Evolutionary conservation across 1,140 invertebrate species (phyloP), one percentile per base, ranked within the genome.

Genomic region (Polypedilum pembai): DNA sequence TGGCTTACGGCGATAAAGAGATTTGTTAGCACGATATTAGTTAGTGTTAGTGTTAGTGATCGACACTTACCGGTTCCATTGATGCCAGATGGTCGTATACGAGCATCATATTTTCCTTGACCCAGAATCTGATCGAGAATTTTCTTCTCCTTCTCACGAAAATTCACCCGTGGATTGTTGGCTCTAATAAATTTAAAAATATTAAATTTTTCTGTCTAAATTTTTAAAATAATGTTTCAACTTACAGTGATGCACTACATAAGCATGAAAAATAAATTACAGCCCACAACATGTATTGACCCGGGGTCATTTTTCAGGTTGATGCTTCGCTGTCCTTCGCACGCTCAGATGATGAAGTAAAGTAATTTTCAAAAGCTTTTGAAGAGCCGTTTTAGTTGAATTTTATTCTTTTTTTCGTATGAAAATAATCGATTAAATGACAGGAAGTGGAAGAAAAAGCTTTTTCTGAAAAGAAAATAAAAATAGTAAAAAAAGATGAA

Each of bases 91-190:
- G 94, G 94, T 81, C 94, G 85, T 81, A 97, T 97, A 78, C 94
- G 86, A 76, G 93, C 93, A 85, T 97, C 94, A 87, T 96, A 96
- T 77, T 91, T 88, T 77, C 92, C 91, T 75, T 91, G 90, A 76
- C 94, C 93, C 78, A 97, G 87, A 82, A 96, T 96, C 84, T 92
- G 89, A 85, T 97, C 94, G 83, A 97, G 85, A 78, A 96, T 93
- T 84, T 94, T 90, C 83, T 96, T 96, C 85, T 96, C 94, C 84
- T 93, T 95, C 86, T 94, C 92, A 77, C 94, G 88, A 84, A 92
- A 95, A 86, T 94, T 95, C 81, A 91, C 88, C 83, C 91, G 91
- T 78, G 84, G 85, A 82, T 85, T 85, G 80, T 86, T 87, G 83
- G 87, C 86, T 84, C 86, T 88, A 82, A n/a, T n/a, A n/a, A 56